Conservation (phyloP, 2,797 vertebrate species). For the Eulemur coronatus region DNA sequence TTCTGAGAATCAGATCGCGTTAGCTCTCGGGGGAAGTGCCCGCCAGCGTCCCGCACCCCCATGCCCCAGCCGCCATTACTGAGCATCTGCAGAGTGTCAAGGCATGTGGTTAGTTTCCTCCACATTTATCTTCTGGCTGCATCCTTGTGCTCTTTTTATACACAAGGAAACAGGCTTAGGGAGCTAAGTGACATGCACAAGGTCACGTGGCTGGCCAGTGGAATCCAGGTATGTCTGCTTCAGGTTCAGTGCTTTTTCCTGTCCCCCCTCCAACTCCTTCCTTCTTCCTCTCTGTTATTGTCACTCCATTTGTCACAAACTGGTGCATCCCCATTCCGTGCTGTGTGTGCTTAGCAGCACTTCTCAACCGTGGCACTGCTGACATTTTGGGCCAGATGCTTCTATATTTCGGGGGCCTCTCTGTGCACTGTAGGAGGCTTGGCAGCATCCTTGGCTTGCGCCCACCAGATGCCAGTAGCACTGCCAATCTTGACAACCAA, state of each 20-base stretch:
- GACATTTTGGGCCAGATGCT: neutral
- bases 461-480: neutral
- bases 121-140: neutral
- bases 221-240: neutral
- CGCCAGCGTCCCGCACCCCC: fast-evolving
- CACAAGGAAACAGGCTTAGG: neutral
- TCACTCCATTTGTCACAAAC: too few relatives aligned
- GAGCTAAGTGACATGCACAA: too few relatives aligned
- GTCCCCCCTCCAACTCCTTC: neutral
- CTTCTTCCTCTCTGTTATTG: neutral
- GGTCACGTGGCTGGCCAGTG: neutral
- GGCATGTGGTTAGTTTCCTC: neutral
- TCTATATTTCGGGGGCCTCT: neutral
- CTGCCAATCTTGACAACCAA: neutral
- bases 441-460: neutral
- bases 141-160: neutral
- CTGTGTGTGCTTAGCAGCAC: neutral
- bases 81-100: neutral
- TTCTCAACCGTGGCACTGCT: neutral
- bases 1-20: neutral
- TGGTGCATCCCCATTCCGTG: neutral
- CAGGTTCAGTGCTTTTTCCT: neutral
- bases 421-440: neutral
- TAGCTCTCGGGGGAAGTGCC: neutral
- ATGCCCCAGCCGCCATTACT: fast-evolving